Base-by-base conservation (phyloP, 2,888 invertebrate species). In the Kuschelorhynchus macadamiae region DNA sequence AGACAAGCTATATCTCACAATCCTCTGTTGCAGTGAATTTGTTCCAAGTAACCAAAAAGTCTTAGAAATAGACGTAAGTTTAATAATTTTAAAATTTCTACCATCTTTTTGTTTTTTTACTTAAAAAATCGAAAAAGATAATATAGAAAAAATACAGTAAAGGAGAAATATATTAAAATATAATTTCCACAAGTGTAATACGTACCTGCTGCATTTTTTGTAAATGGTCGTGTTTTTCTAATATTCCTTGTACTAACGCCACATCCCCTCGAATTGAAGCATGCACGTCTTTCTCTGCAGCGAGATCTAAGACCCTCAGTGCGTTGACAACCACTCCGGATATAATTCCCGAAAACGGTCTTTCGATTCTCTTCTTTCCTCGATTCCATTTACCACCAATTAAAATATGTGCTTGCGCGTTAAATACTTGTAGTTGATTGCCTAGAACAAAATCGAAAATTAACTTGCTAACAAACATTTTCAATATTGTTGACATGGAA, bases 241-340 rank as follows among this genome's bases (percentile, higher is more conserved):
- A 85, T 71, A 93, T 90, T 70, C 91, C 89, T 74, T 90, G 90
- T 75, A 93, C 89, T 71, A 92, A 84, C 77, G 94, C 89, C 12
- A 95, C 95, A 82, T 96, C 95, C 12, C 97, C 97, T 66, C 94
- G 86, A 14, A 92, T 88, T 0, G 89, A 89, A 0, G 92, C 90
- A 57, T 92, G 88, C 0, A 92, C 87, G 81, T 96, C 95, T 36
- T 92, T 92, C 50, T 93, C 92, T 0, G 94, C 92, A 0, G 94
- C 93, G 80, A 94, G 83, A 82, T 97, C 97, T 71, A 98, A 85
- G 16, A 96, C 89, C 49, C 94, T 85, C 63, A 92, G 87, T 4
- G 95, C 93, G 81, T 96, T 96, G 61, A 95, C 91, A 11, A 95
- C 96, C 8, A 97, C 85, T 0, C 97, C 98, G 1, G 96, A 92